phyloP scores from a whole-genome alignment of 2,113 vertebrate species.

The Nerophis ophidion region DNA sequence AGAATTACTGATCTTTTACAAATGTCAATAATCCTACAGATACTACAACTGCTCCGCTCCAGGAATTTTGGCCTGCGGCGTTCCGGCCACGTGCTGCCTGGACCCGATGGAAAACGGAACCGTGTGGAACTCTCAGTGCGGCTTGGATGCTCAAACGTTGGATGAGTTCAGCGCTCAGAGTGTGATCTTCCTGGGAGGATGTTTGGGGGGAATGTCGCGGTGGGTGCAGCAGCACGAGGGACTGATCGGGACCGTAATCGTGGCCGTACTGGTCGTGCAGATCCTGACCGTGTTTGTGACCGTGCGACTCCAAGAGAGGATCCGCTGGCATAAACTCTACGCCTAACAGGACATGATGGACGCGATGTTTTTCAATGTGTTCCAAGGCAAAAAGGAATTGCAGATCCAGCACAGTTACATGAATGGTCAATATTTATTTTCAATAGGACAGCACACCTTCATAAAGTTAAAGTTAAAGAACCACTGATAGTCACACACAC shows the following conservation, averaged over 20 bases:
- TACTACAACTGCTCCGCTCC: conserved; percentile 90
- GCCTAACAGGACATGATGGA: background rate
- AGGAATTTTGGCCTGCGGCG: conserved; percentile 78
- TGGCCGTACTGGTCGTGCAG: conserved; percentile 63
- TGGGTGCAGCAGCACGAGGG: conserved; percentile 70
- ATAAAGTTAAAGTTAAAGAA: no score
- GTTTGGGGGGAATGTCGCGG: conserved; percentile 59
- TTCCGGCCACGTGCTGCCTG: conserved; percentile 85
- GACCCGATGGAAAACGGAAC: conserved; percentile 75
- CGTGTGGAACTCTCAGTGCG: conserved; percentile 79
- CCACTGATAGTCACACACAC: no score
- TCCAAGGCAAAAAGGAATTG: no score
- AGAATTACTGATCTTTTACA: no score
- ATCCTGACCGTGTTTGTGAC: conserved; percentile 67
- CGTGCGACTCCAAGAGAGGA: conserved; percentile 59
- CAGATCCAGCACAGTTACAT: no score
- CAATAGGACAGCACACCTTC: no score
- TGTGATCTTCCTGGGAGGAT: conserved; percentile 76
- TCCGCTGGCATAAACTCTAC: conserved; percentile 44
- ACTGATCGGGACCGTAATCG: conserved; percentile 4
- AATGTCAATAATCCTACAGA: conserved; percentile 52
- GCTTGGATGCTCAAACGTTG: conserved; percentile 67
- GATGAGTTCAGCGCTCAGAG: conserved; percentile 60
- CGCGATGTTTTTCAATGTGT: background rate
- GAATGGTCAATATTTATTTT: no score